Evolutionary conservation across 2,113 vertebrate species (phyloP), one percentile per base, ranked within the genome.

Genomic region (Chloroceryle aenea): DNA sequence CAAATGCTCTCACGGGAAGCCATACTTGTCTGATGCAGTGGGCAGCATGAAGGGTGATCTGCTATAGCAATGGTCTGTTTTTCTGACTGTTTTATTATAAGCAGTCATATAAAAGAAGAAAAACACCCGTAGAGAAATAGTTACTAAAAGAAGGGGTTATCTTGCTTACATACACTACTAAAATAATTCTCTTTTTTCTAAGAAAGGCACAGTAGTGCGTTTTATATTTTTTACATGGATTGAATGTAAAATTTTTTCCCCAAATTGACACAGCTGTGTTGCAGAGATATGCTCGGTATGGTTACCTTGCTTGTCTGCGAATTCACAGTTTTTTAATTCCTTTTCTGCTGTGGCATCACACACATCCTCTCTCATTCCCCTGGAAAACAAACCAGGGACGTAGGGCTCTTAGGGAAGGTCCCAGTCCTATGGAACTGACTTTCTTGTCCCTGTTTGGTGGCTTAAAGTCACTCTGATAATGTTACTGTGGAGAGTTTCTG

Each of bases 181-280:
- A 74, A 89, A 43, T 82, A 52, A 18, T 15, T 81, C 5, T 62
- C 11, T 78, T 79, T 75, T 75, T 79, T 68, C 89, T 81, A 29
- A 15, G 34, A 59, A 63, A 55, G 34, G 45, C 55, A 48, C 45
- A 14, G 47, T 50, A 63, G 20, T 11, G 13, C 58, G 23, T 42
- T 85, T 75, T 81, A 12, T 34, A 78, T 90, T 82, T 95, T 96
- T 94, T 23, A 73, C 10, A 17, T 67, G 63, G 45, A 69, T 36
- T n/a, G 30, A 90, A 83, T 83, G 45, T 73, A 89, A 95, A 95
- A 94, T 89, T 56, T 88, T 92, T 93, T 77, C 93, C 56, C 58
- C 50, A 86, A 87, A 88, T 10, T 71, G 68, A 72, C 42, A 88
- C 72, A 94, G 88, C 88, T 94, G 92, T 7, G 1, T 88, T 6